Base-by-base conservation (phyloP, 2,113 vertebrate species). In the Erpornis zantholeuca region DNA sequence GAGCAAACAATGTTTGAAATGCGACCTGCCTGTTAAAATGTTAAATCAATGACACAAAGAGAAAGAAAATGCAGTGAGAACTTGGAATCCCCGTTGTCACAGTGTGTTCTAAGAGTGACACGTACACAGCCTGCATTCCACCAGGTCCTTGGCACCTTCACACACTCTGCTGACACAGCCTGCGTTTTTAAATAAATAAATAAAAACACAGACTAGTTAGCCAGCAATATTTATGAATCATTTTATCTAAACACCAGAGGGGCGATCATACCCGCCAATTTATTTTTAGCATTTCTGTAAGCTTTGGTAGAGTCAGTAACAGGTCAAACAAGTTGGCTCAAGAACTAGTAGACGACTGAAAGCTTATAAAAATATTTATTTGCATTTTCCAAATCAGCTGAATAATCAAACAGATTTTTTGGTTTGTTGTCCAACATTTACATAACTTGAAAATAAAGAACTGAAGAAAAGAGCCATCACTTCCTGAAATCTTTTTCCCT, bases 81-180 rank as follows among this genome's bases (percentile, higher is more conserved):
- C 12, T 49, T 38, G 49, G 42, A 76, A 16, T 29, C 19, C 6
- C 0, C 3, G 16, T 16, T 36, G 33, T 33, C 52, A 27, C 17
- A 6, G 7, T 2, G 35, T 12, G 12, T 40, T 47, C 1, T 8
- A 29, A 31, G 15, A 2, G 9, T 2, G 4, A 11, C 25, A 17
- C 1, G 22, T 5, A 31, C 2, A 1, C 29, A 13, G 35, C 5
- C 5, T 3, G 9, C 10, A 1, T 38, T 44, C 25, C 8, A 5
- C 49, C 38, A 15, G 6, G 4, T 52, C 18, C 53, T 59, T 27
- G 4, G 63, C 29, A 10, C 11, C 44, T 56, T 49, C 15, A 12
- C 4, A 1, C 3, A 1, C 35, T 69, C 29, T 40, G 20, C 33
- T 50, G 21, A 36, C 25, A 15, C 8, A 18, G 0, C 4, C 15